phyloP scores from a whole-genome alignment of 2,888 invertebrate species.

The Standfussiana lucernea region DNA sequence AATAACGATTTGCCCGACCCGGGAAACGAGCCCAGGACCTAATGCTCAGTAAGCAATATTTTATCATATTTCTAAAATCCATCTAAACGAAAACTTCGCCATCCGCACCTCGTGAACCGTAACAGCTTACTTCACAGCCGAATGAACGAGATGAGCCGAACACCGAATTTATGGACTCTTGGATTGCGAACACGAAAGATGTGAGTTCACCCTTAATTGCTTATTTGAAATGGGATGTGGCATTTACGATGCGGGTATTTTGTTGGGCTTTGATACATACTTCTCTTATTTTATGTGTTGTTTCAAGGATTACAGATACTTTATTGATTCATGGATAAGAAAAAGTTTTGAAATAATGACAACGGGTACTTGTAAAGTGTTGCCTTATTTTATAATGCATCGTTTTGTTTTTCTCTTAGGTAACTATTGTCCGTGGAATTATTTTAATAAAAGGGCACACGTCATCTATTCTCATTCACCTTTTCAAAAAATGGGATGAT shows the following conservation, averaged over 20 bases:
- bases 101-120: conserved; percentile 54
- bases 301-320: too few species aligned
- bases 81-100: conserved; percentile 50
- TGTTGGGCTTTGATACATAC: background rate
- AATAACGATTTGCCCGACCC: too few species aligned
- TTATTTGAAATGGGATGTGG: conserved; percentile 43
- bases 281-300: background rate
- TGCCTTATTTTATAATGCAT: too few species aligned
- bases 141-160: conserved; percentile 68
- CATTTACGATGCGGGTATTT: conserved; percentile 36
- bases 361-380: background rate
- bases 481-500: too few species aligned
- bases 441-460: too few species aligned
- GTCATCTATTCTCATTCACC: too few species aligned
- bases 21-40: too few species aligned
- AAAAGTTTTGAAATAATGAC: background rate
- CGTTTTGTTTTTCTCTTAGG: too few species aligned
- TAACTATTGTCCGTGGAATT: too few species aligned
- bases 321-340: background rate
- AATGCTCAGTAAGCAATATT: too few species aligned
- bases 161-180: conserved; percentile 65
- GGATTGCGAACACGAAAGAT: conserved; percentile 53
- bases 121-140: conserved; percentile 68
- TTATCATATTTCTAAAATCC: conserved; percentile 8
- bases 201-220: conserved; percentile 48